A percentile compares a stretch with the other conserved stretches of the same genome.
phyloP scores from a whole-genome alignment of 1,140 invertebrate species.

The Neotoxoptera formosana region DNA sequence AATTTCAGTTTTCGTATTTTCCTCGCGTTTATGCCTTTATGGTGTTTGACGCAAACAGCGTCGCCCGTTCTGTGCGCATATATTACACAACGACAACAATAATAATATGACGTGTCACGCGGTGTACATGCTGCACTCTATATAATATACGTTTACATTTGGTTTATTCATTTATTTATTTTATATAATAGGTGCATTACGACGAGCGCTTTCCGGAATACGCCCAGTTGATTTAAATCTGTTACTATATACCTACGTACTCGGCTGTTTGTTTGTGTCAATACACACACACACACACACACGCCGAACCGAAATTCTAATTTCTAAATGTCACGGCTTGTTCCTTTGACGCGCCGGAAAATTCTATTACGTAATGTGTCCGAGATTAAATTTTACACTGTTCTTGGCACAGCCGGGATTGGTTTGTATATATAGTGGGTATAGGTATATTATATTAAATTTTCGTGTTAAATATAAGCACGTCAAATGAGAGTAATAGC shows the following conservation, averaged over 20 bases:
- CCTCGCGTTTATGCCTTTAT: neutral
- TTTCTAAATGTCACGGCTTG: neutral
- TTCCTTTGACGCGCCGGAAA: neutral
- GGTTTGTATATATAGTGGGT: neutral
- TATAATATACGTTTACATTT: neutral
- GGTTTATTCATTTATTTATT: neutral
- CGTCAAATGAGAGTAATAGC: neutral
- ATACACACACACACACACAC: neutral
- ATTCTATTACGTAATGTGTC: neutral
- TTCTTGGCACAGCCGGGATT: neutral
- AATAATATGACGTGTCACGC: neutral
- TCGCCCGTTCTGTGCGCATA: neutral
- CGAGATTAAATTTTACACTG: neutral
- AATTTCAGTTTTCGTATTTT: constrained; percentile 16
- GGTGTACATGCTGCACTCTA: neutral
- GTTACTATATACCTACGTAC: neutral
- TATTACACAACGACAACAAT: neutral
- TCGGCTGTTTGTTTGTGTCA: neutral
- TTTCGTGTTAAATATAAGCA: neutral
- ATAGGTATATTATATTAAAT: too few species aligned
- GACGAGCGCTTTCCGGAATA: neutral
- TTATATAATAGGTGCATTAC: neutral
- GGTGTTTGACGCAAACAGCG: neutral
- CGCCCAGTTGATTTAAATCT: constrained; percentile 1
- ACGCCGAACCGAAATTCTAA: neutral